Evolutionary conservation across 1,140 invertebrate species (phyloP).

Genomic region (Oscheius sp.): DNA sequence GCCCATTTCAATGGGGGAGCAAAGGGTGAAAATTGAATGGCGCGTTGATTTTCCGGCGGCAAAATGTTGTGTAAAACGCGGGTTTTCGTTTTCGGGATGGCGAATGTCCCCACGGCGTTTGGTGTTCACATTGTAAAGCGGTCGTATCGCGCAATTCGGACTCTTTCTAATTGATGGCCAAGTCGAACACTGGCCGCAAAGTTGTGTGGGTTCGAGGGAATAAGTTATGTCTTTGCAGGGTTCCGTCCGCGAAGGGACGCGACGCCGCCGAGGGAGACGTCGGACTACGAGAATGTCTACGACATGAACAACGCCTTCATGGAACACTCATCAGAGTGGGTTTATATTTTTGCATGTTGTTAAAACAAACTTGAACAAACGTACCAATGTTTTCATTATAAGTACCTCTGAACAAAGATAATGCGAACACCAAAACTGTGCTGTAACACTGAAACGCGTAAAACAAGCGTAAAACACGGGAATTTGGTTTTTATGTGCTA

Average conservation of each 20-base stretch:
- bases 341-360: no score
- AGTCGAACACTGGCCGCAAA: neutral
- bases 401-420: no score
- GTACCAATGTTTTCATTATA: no score
- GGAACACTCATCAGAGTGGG: neutral
- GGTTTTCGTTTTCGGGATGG: neutral
- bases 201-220: neutral
- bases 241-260: neutral
- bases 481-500: no score
- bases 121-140: neutral
- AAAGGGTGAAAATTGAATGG: no score
- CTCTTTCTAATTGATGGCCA: neutral
- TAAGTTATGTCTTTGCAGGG: neutral
- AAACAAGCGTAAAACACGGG: no score
- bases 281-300: constrained; percentile 1
- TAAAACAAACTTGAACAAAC: no score
- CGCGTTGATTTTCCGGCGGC: neutral
- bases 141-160: neutral
- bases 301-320: neutral
- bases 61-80: neutral
- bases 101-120: neutral
- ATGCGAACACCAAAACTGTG: no score
- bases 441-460: no score
- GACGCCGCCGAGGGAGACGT: neutral
- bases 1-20: no score